These are phyloP conservation scores for Pampus argenteus DNA, from an alignment of 2,797 vertebrate species.

Conservation along the genomic window DNA sequence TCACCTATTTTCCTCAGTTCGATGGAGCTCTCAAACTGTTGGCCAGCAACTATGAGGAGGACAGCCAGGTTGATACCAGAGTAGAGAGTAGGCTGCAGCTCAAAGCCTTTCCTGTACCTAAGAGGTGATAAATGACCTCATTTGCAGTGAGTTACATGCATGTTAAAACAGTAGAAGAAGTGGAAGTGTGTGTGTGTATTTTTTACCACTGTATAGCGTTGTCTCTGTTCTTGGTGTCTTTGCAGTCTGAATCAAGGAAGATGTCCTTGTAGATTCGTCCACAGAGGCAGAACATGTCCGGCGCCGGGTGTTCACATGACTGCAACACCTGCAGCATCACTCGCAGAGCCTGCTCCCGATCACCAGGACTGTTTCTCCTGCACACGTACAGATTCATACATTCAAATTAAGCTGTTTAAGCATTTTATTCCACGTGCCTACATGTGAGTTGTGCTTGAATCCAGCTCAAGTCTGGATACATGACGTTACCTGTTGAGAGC, in stretches of 20 bases:
- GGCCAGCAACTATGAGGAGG: conserved; percentile 92
- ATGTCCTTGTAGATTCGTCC: conserved; percentile 98
- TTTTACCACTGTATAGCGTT: conserved; percentile 93
- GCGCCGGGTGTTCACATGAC: conserved; percentile 91
- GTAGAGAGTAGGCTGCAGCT: conserved; percentile 94
- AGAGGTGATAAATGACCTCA: background rate
- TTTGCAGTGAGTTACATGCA: no score
- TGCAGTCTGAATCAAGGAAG: conserved; percentile 94
- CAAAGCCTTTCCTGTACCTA: conserved; percentile 97
- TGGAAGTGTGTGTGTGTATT: background rate
- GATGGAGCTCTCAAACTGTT: conserved; percentile 95
- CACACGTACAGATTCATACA: conserved; percentile 11
- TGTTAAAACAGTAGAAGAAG: no score
- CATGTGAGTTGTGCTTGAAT: no score
- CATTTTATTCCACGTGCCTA: no score
- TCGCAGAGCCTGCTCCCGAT: conserved; percentile 91
- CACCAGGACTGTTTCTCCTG: conserved; percentile 92
- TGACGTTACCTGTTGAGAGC: conserved; percentile 91
- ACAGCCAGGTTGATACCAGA: conserved; percentile 95
- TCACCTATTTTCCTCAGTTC: conserved; percentile 97
- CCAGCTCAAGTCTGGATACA: background rate
- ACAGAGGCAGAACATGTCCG: conserved; percentile 97
- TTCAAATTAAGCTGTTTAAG: no score
- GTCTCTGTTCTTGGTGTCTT: conserved; percentile 91
- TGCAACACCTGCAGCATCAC: conserved; percentile 94